Conservation (phyloP, 2,888 invertebrate genomes). For the Autographa pulchrina region DNA sequence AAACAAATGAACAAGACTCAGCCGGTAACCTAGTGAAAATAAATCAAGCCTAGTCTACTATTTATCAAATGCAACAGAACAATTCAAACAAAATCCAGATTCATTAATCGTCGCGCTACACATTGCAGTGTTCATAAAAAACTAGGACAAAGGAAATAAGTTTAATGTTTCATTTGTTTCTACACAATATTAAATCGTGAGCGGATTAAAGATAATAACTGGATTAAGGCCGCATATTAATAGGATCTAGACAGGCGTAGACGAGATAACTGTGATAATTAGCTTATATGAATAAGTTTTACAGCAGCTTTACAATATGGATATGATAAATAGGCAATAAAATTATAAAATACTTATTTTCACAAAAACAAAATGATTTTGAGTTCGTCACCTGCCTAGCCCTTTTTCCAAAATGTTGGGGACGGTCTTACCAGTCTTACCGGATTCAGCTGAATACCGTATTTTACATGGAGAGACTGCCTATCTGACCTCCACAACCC, state of each 20-base stretch:
- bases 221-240: background rate
- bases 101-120: conserved; percentile 14
- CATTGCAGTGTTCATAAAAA: background rate
- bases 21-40: background rate
- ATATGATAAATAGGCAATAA: too few species aligned
- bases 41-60: conserved; percentile 11
- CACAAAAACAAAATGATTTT: too few species aligned
- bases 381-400: too few species aligned
- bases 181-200: conserved; percentile 1
- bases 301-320: too few species aligned
- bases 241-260: background rate
- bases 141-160: background rate
- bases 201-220: background rate
- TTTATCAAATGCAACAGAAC: background rate
- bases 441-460: too few species aligned
- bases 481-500: too few species aligned
- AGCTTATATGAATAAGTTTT: background rate
- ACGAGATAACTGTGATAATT: background rate
- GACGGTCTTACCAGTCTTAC: too few species aligned
- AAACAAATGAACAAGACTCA: background rate
- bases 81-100: background rate
- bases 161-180: background rate
- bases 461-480: too few species aligned
- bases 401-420: too few species aligned
- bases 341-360: too few species aligned